phyloP scores from a whole-genome alignment of 2,113 vertebrate species.

The Ictidomys tridecemlineatus region DNA sequence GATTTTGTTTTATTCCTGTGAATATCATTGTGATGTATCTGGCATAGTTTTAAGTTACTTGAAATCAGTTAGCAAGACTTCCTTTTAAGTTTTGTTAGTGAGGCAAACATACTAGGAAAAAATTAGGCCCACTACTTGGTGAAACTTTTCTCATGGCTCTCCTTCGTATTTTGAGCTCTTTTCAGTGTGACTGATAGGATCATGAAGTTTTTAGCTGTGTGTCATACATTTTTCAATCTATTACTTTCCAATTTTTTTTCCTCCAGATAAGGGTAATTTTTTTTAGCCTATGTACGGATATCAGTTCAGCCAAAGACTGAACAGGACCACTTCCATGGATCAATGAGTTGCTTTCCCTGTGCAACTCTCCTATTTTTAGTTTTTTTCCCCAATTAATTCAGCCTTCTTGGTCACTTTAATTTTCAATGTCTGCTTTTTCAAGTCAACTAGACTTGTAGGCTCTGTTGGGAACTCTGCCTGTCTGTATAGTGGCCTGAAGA shows the following conservation, averaged over 20 bases:
- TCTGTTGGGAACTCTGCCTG: background rate
- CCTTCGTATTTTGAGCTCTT: background rate
- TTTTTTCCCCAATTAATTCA: background rate
- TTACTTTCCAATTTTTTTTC: background rate
- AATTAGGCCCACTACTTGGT: background rate
- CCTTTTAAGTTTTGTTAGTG: background rate
- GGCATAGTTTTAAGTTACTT: background rate
- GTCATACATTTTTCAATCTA: conserved; percentile 5
- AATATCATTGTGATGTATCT: conserved; percentile 5
- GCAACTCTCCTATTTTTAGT: background rate
- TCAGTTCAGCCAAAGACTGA: background rate
- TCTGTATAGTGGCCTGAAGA: background rate
- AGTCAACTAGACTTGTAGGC: background rate
- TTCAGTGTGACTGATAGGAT: background rate
- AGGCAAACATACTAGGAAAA: background rate
- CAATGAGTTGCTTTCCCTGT: background rate
- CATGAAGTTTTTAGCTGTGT: background rate
- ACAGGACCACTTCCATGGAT: background rate
- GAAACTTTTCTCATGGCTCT: background rate
- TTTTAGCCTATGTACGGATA: background rate
- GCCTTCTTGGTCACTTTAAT: background rate
- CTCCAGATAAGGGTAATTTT: background rate
- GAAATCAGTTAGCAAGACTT: background rate
- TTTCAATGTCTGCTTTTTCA: background rate
- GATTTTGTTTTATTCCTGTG: conserved; percentile 42